phyloP scores from a whole-genome alignment of 2,888 invertebrate species.

The Stomorhina lunata region DNA sequence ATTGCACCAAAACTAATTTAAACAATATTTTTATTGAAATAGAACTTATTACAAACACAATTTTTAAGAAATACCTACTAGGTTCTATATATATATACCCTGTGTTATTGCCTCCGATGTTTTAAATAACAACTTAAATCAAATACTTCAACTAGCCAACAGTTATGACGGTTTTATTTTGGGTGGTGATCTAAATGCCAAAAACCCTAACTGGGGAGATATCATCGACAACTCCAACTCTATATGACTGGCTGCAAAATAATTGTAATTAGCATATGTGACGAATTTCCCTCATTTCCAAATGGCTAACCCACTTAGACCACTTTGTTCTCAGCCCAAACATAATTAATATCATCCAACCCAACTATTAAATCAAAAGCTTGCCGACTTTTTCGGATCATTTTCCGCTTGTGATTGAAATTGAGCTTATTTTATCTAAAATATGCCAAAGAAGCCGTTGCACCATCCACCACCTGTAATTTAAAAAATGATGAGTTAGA shows the following conservation, averaged over 20 bases:
- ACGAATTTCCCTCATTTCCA: constrained; percentile 5
- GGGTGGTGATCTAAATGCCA: constrained; percentile 10
- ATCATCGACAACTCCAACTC: background rate
- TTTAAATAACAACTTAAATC: background rate
- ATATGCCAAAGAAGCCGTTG: background rate
- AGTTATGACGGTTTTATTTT: background rate
- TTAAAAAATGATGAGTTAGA: background rate
- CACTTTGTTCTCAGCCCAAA: constrained; percentile 3
- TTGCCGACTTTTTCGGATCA: constrained; percentile 23
- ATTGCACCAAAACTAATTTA: background rate
- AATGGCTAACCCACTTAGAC: constrained; percentile 22
- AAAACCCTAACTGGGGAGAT: background rate
- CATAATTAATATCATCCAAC: background rate
- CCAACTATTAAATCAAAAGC: background rate
- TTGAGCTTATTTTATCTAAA: background rate
- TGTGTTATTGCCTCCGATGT: background rate
- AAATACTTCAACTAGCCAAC: background rate
- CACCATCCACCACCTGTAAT: no score
- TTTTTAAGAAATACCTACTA: background rate
- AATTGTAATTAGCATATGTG: background rate
- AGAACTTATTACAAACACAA: background rate
- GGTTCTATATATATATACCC: constrained; percentile 14
- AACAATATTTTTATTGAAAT: background rate
- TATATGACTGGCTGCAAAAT: background rate
- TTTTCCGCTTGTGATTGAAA: background rate